Evolutionary conservation across 2,888 invertebrate species (phyloP).

Genomic region (Neoaliturus tenellus): DNA sequence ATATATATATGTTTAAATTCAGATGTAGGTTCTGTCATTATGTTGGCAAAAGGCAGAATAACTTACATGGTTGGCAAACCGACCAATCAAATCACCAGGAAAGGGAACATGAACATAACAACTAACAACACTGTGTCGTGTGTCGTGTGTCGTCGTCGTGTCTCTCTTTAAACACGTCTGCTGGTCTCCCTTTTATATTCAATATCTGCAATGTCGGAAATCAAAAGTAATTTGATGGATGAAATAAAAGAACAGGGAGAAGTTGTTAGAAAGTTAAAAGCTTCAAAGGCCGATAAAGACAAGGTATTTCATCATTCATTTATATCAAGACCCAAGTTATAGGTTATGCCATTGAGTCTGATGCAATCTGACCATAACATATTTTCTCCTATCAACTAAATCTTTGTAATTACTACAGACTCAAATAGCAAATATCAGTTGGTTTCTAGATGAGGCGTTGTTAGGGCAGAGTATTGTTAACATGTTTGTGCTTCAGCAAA

Average conservation of each 20-base stretch:
- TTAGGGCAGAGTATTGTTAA: not conserved
- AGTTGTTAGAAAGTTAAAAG: slow-evolving; percentile 87
- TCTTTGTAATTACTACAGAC: slow-evolving; percentile 17
- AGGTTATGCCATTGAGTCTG: slow-evolving; percentile 19
- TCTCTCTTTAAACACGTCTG: no score
- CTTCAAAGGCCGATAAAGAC: slow-evolving; percentile 85
- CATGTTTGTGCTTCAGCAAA: slow-evolving; percentile 24
- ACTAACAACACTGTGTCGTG: no score
- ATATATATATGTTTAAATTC: no score
- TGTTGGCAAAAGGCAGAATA: no score
- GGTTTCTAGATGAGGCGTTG: slow-evolving; percentile 3
- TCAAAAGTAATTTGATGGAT: slow-evolving; percentile 68
- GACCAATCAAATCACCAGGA: no score
- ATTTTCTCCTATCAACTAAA: slow-evolving; percentile 20
- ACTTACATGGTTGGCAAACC: no score
- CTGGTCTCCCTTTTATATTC: no score
- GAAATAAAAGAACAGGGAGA: slow-evolving; percentile 86
- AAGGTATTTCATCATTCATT: slow-evolving; percentile 72
- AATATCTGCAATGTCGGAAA: slow-evolving; percentile 62
- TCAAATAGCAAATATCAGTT: slow-evolving; percentile 1
- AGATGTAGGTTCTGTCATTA: no score
- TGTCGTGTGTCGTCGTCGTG: no score
- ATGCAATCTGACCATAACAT: slow-evolving; percentile 43
- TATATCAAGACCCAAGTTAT: not conserved
- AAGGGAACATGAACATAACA: no score